These are phyloP conservation scores for Rhinophrynus dorsalis DNA, from an alignment of 2,797 vertebrate genomes.

Conservation along the genomic window DNA sequence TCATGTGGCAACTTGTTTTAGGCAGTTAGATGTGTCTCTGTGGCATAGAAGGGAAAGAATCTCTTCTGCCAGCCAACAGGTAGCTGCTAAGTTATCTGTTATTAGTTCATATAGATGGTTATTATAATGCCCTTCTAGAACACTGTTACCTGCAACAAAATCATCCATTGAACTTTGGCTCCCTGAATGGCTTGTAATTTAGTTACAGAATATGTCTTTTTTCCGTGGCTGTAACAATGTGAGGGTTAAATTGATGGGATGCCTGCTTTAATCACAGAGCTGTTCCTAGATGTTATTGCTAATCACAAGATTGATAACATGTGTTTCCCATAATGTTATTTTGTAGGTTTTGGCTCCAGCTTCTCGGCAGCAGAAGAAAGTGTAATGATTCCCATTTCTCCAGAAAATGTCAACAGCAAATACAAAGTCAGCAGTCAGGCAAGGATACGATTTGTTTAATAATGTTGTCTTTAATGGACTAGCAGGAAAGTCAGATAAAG, in stretches of 20 bases:
- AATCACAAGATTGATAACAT: slow-evolving; percentile 39
- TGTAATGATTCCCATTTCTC: slow-evolving; percentile 71
- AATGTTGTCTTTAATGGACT: slow-evolving; percentile 39
- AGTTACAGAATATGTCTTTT: slow-evolving; percentile 6
- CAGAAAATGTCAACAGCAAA: slow-evolving; percentile 76
- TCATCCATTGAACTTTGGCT: too few relatives aligned
- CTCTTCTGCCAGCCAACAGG: too few relatives aligned
- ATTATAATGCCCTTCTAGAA: too few relatives aligned
- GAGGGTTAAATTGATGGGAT: background rate
- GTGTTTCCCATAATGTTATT: slow-evolving; percentile 48
- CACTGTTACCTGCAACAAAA: too few relatives aligned
- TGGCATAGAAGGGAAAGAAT: too few relatives aligned
- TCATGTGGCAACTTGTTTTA: too few relatives aligned
- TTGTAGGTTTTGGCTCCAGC: slow-evolving; percentile 89
- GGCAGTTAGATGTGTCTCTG: too few relatives aligned
- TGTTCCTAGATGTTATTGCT: slow-evolving; percentile 19
- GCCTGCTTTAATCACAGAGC: background rate
- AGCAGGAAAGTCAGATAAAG: slow-evolving; percentile 34
- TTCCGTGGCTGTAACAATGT: background rate
- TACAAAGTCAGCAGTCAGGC: slow-evolving; percentile 91
- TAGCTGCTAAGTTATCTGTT: too few relatives aligned
- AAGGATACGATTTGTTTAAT: slow-evolving; percentile 53
- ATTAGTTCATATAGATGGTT: too few relatives aligned
- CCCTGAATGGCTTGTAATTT: too few relatives aligned
- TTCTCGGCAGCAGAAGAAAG: slow-evolving; percentile 95